phyloP scores from a whole-genome alignment of 2,888 invertebrate species.

The Operophtera brumata region DNA sequence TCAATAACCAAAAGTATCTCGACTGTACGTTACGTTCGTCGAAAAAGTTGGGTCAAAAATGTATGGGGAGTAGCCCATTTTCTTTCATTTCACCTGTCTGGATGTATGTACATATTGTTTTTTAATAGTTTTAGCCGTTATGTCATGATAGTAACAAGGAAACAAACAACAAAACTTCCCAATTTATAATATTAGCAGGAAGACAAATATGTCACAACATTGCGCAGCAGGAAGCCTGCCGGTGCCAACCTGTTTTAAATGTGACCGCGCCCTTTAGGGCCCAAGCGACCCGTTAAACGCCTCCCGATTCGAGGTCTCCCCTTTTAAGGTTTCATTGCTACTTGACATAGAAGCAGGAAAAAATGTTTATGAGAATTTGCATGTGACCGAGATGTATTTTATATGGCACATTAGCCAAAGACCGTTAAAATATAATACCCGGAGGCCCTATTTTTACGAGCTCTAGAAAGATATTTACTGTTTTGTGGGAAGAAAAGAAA shows the following conservation, averaged over 20 bases:
- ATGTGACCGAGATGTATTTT: slow-evolving; percentile 17
- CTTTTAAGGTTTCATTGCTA: slow-evolving; percentile 31
- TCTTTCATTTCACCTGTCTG: too few relatives aligned
- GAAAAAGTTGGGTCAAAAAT: too few relatives aligned
- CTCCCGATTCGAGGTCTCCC: slow-evolving; percentile 26
- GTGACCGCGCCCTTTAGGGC: slow-evolving; percentile 2
- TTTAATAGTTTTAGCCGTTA: too few relatives aligned
- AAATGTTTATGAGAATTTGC: slow-evolving; percentile 30
- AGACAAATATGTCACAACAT: too few relatives aligned
- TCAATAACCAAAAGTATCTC: too few relatives aligned
- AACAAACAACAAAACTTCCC: too few relatives aligned
- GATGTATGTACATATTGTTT: too few relatives aligned
- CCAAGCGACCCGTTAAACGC: slow-evolving; percentile 30
- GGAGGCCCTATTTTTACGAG: background rate
- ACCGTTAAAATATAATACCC: background rate
- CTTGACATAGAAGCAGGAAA: slow-evolving; percentile 28
- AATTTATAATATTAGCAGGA: too few relatives aligned
- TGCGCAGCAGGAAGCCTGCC: background rate
- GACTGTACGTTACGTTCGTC: too few relatives aligned
- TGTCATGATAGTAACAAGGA: too few relatives aligned
- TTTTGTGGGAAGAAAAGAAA: too few relatives aligned
- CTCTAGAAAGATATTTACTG: background rate
- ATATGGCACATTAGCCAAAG: slow-evolving; percentile 14
- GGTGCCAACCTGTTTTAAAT: background rate
- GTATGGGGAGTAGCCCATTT: too few relatives aligned